A percentile compares a stretch with the other conserved stretches of the same genome.
Evolutionary conservation across 2,888 invertebrate genomes (phyloP).

Genomic region (Arenicola marina): DNA sequence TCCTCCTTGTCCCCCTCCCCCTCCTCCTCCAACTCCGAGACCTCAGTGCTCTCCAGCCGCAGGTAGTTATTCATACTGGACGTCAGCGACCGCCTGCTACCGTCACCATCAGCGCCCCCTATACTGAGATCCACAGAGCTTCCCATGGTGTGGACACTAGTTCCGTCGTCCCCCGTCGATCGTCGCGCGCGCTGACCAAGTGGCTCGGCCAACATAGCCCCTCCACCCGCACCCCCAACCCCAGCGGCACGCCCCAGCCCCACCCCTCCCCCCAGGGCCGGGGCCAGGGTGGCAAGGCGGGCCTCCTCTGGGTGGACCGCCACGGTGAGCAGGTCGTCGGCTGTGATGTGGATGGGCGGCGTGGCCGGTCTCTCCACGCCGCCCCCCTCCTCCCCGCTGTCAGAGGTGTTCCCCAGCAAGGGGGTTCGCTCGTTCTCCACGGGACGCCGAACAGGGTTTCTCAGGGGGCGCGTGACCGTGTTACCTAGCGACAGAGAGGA

Average conservation of each 20-base stretch:
- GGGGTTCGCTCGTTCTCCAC: not conserved
- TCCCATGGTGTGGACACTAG: not conserved
- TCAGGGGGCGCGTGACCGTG: not conserved
- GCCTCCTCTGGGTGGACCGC: not conserved
- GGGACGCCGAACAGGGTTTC: not conserved
- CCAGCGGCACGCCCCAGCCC: no score
- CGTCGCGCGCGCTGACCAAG: no score
- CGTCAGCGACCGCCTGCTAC: not conserved
- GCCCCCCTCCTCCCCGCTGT: not conserved
- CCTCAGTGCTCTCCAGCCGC: no score
- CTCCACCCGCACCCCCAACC: no score
- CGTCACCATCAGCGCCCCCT: not conserved
- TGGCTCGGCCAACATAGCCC: no score
- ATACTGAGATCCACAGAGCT: not conserved
- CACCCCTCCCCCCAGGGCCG: no score
- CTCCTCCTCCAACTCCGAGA: no score
- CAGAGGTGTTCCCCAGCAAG: not conserved
- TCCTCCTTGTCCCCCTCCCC: no score
- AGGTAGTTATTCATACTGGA: not conserved
- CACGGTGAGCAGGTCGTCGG: not conserved
- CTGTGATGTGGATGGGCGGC: not conserved
- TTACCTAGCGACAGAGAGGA: not conserved
- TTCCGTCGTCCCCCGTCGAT: not conserved
- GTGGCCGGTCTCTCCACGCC: not conserved
- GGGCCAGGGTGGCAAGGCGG: no score